Conservation (phyloP, 2,797 vertebrate genomes). For the Eupleurogrammus muticus region DNA sequence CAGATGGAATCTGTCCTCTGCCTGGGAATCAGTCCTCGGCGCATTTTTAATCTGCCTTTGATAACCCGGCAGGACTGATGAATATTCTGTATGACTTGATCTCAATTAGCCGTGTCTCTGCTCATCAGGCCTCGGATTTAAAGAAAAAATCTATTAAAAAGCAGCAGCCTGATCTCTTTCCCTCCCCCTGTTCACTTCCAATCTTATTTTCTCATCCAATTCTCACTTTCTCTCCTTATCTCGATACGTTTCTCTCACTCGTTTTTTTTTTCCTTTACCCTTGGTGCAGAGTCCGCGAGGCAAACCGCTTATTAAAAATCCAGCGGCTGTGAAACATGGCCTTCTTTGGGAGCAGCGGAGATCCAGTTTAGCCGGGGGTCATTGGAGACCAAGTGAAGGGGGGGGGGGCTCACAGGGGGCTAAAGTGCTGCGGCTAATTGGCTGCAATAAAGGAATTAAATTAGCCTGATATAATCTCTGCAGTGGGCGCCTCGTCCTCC, state of each 20-base stretch:
- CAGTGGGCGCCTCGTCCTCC: constrained; percentile 45
- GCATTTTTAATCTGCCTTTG: constrained; percentile 67
- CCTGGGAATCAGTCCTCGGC: constrained; percentile 46
- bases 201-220: not conserved
- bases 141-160: too few species aligned
- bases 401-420: constrained; percentile 62
- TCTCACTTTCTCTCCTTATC: constrained; percentile 8
- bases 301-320: constrained; percentile 49
- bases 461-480: constrained; percentile 79
- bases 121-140: constrained; percentile 46
- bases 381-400: constrained; percentile 56
- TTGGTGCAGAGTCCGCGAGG: constrained; percentile 17
- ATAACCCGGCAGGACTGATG: constrained; percentile 61
- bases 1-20: constrained; percentile 50
- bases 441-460: constrained; percentile 78
- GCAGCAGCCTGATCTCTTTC: constrained; percentile 37
- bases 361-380: constrained; percentile 65
- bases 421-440: constrained; percentile 77
- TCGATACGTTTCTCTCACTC: constrained; percentile 11
- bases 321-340: constrained; percentile 36
- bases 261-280: constrained; percentile 6
- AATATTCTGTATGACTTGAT: constrained; percentile 71
- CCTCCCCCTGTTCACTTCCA: constrained; percentile 25
- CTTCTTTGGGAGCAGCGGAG: constrained; percentile 51
- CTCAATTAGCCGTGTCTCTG: constrained; percentile 61